Evolutionary conservation across 2,113 vertebrate species (phyloP).

Genomic region (Dryoscopus gambensis): DNA sequence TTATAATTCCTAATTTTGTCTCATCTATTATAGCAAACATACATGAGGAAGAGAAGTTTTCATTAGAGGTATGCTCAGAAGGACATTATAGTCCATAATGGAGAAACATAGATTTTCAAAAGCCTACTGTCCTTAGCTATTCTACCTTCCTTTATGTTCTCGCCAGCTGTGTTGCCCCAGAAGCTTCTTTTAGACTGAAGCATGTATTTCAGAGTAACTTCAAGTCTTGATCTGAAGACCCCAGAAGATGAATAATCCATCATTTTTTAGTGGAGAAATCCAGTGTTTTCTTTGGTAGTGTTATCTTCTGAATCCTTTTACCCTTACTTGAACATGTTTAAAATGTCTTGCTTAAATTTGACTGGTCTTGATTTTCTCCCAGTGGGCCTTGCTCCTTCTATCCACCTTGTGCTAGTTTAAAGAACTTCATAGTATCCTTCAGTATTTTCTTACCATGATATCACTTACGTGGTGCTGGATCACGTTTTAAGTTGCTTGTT

Average conservation of each 20-base stretch:
- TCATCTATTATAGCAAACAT: not conserved
- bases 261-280: not conserved
- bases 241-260: not conserved
- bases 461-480: not conserved
- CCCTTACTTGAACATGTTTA: not conserved
- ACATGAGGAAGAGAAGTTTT: not conserved
- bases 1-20: not conserved
- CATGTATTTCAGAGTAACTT: not conserved
- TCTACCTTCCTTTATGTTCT: not conserved
- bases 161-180: not conserved
- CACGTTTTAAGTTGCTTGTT: not conserved
- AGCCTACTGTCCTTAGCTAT: not conserved
- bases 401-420: not conserved
- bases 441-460: not conserved
- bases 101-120: not conserved
- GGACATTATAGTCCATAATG: not conserved
- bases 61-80: not conserved
- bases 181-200: not conserved
- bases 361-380: not conserved
- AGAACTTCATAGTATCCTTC: not conserved
- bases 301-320: not conserved
- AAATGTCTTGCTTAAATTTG: not conserved
- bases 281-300: not conserved
- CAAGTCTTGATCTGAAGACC: not conserved
- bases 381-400: not conserved